phyloP scores from a whole-genome alignment of 1,140 invertebrate genomes.

The Hetaerina americana region DNA sequence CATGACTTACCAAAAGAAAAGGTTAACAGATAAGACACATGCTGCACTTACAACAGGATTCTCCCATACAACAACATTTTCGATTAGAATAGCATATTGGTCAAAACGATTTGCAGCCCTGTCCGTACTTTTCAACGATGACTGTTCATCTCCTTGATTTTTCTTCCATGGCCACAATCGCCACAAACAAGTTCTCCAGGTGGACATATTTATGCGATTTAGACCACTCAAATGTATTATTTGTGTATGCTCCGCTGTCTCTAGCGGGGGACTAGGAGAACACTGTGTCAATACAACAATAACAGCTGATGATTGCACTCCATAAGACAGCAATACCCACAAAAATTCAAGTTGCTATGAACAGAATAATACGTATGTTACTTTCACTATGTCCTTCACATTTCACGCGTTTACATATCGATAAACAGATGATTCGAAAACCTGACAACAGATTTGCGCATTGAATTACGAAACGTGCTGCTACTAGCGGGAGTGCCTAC shows the following conservation, averaged over 20 bases:
- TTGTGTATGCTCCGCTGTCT: no score
- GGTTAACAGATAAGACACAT: slow-evolving; percentile 7
- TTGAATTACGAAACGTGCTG: neutral
- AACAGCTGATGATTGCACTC: no score
- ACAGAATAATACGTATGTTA: neutral
- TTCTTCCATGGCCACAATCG: slow-evolving; percentile 4
- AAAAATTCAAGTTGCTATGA: neutral
- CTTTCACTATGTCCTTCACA: neutral
- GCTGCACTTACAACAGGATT: slow-evolving; percentile 7
- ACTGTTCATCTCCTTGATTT: neutral
- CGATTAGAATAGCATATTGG: slow-evolving; percentile 5
- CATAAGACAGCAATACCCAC: no score
- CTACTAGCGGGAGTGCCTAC: neutral
- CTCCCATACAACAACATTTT: slow-evolving; percentile 12
- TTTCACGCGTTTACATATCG: neutral
- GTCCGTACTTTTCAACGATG: neutral
- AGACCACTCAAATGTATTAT: no score
- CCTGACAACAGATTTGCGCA: neutral
- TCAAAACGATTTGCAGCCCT: slow-evolving; percentile 3
- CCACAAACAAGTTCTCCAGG: neutral
- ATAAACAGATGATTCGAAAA: neutral
- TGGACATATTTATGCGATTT: neutral
- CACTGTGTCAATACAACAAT: no score
- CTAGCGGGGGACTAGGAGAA: no score
- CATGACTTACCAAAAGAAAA: slow-evolving; percentile 12